Conservation (phyloP, 2,113 vertebrate species). For the Bungarus multicinctus region DNA sequence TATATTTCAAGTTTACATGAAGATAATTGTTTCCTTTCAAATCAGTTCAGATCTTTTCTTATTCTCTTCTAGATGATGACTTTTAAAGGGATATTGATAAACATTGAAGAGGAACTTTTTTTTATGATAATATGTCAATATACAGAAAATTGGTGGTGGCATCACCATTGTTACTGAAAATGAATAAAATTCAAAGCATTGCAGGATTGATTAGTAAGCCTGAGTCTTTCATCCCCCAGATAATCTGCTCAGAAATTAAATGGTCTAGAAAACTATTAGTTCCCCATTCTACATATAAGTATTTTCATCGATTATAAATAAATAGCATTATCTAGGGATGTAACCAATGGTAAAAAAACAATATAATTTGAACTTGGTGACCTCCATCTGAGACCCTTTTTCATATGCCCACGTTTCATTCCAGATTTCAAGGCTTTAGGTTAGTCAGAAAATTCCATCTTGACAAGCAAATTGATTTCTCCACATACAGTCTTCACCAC, state of each 20-base stretch:
- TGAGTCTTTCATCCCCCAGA: background rate
- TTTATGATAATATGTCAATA: background rate
- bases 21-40: background rate
- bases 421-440: background rate
- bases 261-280: background rate
- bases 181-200: background rate
- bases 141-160: background rate
- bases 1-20: background rate
- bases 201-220: background rate
- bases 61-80: background rate
- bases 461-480: constrained; percentile 26
- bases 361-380: background rate
- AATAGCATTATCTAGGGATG: background rate
- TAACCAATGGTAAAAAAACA: background rate
- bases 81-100: background rate
- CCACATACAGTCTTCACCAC: constrained; percentile 43
- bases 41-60: background rate
- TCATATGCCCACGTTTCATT: background rate
- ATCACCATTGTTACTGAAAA: background rate
- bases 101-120: background rate
- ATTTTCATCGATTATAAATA: background rate
- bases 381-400: background rate
- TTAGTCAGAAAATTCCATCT: constrained; percentile 37
- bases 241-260: background rate
- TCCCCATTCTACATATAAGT: background rate